A percentile compares a stretch with the other conserved stretches of the same genome.
phyloP scores from a whole-genome alignment of 37 sponge, comb jelly and placozoan species.

The Aplysina aerophoba region DNA sequence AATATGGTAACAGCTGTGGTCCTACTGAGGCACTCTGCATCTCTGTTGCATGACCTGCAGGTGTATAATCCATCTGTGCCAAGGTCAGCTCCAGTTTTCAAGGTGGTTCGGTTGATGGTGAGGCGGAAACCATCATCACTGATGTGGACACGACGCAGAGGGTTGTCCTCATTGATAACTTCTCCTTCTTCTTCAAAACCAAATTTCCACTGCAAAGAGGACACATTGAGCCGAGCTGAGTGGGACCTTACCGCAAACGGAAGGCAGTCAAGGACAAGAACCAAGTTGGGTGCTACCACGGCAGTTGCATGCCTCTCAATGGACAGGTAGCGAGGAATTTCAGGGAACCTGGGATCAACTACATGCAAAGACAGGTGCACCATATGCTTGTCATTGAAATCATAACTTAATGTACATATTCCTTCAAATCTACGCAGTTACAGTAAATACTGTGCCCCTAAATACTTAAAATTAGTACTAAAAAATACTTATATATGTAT shows the following conservation, averaged over 20 bases:
- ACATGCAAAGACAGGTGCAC: too few species aligned
- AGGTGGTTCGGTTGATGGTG: conserved; percentile 15
- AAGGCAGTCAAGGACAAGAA: conserved; percentile 7
- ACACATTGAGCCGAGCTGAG: not conserved
- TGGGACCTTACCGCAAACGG: not conserved
- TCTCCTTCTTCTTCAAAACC: not conserved
- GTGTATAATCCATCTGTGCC: conserved; percentile 13
- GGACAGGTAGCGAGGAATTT: conserved; percentile 1
- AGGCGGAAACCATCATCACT: not conserved
- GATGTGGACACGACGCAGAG: not conserved
- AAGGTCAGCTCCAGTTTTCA: conserved; percentile 1
- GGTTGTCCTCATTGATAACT: not conserved
- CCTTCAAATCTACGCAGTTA: not conserved
- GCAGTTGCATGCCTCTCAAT: not conserved
- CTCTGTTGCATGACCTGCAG: not conserved
- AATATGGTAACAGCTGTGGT: conserved; percentile 14
- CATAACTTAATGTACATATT: not conserved
- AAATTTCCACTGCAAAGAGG: conserved; percentile 1
- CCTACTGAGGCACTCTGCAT: not conserved
- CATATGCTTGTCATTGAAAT: not conserved
- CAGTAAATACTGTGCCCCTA: not conserved
- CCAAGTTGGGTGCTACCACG: not conserved
- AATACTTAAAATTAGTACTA: too few species aligned
- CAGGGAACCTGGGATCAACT: not conserved
- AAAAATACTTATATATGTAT: too few species aligned